A percentile compares a stretch with the other conserved stretches of the same genome.
Evolutionary conservation across 2,797 vertebrate genomes (phyloP).

Genomic region (Trematocara caparti): DNA sequence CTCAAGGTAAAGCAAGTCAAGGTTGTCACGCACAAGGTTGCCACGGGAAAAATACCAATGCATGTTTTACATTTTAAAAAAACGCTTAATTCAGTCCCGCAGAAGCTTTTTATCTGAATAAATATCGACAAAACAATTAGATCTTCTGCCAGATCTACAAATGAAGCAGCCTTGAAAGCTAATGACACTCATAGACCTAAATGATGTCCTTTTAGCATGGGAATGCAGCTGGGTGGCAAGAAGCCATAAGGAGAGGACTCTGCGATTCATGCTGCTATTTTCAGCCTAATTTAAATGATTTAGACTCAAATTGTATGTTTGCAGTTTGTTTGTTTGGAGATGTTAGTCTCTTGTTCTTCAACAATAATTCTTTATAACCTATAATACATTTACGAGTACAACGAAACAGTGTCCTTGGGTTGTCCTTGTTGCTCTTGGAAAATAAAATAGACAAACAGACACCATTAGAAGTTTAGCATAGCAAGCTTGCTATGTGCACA

Average conservation of each 20-base stretch:
- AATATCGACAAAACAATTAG: slow-evolving; percentile 16
- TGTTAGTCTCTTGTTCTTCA: neutral
- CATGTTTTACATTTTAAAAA: accelerated
- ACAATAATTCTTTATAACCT: neutral
- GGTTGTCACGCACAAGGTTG: neutral
- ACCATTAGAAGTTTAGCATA: neutral
- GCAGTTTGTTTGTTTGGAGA: neutral
- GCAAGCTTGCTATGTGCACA: neutral
- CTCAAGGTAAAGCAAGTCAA: slow-evolving; percentile 8
- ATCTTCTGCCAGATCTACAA: neutral
- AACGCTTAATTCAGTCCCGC: neutral
- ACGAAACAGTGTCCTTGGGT: neutral
- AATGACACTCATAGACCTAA: neutral
- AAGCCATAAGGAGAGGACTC: neutral
- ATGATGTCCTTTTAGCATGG: neutral
- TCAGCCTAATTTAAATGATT: neutral
- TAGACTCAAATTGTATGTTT: neutral
- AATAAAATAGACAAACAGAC: neutral
- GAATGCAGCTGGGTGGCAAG: neutral
- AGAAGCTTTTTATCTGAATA: slow-evolving; percentile 19
- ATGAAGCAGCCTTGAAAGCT: slow-evolving; percentile 12
- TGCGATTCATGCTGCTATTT: neutral
- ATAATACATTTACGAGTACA: neutral
- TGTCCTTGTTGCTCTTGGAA: neutral
- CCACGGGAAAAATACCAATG: neutral